Evolutionary conservation across 2,888 invertebrate species (phyloP).

Genomic region (Lithosia quadra): DNA sequence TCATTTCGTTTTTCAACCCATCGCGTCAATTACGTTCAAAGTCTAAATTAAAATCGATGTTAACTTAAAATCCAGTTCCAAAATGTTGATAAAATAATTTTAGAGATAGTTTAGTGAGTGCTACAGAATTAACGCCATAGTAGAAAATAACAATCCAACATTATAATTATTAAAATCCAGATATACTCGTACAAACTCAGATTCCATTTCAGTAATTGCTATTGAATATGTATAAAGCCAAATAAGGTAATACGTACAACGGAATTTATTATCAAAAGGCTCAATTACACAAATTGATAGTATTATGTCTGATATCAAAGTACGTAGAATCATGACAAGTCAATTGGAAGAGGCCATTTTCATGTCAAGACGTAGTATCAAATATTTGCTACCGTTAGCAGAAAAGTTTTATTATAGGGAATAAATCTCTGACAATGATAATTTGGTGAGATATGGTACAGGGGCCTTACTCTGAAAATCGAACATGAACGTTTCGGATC

Average conservation of each 20-base stretch:
- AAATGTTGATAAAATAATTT: not conserved
- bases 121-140: not conserved
- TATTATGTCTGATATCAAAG: slow-evolving; percentile 38
- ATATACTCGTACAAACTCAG: not conserved
- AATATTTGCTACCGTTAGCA: slow-evolving; percentile 27
- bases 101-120: not conserved
- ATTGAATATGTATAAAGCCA: slow-evolving; percentile 7
- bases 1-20: no score
- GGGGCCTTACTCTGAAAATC: no score
- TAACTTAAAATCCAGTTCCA: not conserved
- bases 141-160: not conserved
- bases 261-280: slow-evolving; percentile 34
- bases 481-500: no score
- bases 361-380: slow-evolving; percentile 27
- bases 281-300: slow-evolving; percentile 39
- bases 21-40: no score
- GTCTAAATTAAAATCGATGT: no score
- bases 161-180: not conserved
- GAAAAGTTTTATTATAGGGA: slow-evolving; percentile 18
- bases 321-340: slow-evolving; percentile 31
- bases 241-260: slow-evolving; percentile 3
- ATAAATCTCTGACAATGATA: not conserved
- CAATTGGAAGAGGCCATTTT: slow-evolving; percentile 35
- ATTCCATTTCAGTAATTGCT: slow-evolving; percentile 5
- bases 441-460: not conserved